Evolutionary conservation across 2,888 invertebrate species (phyloP), one percentile per base, ranked within the genome.

Genomic region (Toxonevra muliebris): DNA sequence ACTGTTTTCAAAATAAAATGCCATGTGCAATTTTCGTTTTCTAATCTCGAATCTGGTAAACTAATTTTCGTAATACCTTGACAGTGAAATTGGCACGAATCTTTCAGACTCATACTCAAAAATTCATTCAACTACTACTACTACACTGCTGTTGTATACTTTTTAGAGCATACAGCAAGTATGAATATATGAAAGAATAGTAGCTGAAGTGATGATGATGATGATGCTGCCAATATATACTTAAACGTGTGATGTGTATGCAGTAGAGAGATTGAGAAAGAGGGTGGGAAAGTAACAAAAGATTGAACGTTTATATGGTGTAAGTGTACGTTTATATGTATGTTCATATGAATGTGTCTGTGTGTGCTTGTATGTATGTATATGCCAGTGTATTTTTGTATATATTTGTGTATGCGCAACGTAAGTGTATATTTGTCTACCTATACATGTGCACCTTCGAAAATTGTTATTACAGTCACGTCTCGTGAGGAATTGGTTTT

Each of bases 1-100:
- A 54, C 66, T 69, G 63, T 58, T 69, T 65, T 73, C 74, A 73
- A 72, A n/a, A 72, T 72, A 71, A 70, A 73, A 73, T 63, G 71
- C 71, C 73, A 74, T 72, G 68, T 75, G 66, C 75, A 74, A 76
- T 74, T 72, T 70, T 71, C 68, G 72, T 70, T 67, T 71, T 67
- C 73, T 75, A 76, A 76, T 75, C 75, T 75, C 71, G 68, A 75
- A 75, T 76, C 75, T 74, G 74, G 79, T 80, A 82, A 82, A 82
- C 83, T 82, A 82, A 82, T 82, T 82, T 82, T 81, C 80, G 75
- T 78, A 80, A 82, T 79, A 80, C 79, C 80, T 81, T 82, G 82
- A 78, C 82, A 82, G 80, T 77, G 78, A 80, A 80, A 82, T 81
- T 82, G 80, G 81, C 82, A 79, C 77, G 76, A 74, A 71, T 68